Evolutionary conservation across 1,140 invertebrate genomes (phyloP).

Genomic region (Drosophila lacteicornis): DNA sequence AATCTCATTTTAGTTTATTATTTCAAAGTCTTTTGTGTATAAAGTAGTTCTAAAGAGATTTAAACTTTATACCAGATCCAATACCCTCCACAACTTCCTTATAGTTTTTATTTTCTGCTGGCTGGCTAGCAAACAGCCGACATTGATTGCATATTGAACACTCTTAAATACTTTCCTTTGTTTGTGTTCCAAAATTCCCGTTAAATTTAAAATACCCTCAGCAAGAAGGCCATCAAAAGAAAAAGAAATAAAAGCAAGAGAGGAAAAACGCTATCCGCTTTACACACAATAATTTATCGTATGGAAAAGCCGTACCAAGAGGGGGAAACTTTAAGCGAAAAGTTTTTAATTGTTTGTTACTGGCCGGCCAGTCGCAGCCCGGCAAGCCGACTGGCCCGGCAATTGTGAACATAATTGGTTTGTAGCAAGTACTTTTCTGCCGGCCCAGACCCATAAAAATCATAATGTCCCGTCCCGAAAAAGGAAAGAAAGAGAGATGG

Average conservation of each 20-base stretch:
- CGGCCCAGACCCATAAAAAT: constrained; percentile 24
- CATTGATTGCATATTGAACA: constrained; percentile 4
- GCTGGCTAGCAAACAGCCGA: too few species aligned
- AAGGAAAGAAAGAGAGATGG: constrained; percentile 1
- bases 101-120: not conserved
- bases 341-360: constrained; percentile 76
- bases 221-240: constrained; percentile 7
- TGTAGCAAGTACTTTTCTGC: constrained; percentile 32
- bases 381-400: constrained; percentile 13
- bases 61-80: not conserved
- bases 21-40: too few species aligned
- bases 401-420: constrained; percentile 48
- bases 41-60: not conserved
- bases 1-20: not conserved
- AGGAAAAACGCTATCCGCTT: constrained; percentile 33
- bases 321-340: constrained; percentile 61
- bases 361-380: constrained; percentile 5
- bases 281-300: constrained; percentile 66
- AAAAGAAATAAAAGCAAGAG: constrained; percentile 33
- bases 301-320: constrained; percentile 36
- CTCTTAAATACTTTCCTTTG: constrained; percentile 4
- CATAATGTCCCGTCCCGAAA: constrained; percentile 32
- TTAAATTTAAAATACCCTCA: constrained; percentile 8
- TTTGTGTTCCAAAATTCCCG: not conserved
- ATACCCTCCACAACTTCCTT: not conserved